Evolutionary conservation across 1,140 invertebrate genomes (phyloP).

Genomic region (Bombus pyrosoma): DNA sequence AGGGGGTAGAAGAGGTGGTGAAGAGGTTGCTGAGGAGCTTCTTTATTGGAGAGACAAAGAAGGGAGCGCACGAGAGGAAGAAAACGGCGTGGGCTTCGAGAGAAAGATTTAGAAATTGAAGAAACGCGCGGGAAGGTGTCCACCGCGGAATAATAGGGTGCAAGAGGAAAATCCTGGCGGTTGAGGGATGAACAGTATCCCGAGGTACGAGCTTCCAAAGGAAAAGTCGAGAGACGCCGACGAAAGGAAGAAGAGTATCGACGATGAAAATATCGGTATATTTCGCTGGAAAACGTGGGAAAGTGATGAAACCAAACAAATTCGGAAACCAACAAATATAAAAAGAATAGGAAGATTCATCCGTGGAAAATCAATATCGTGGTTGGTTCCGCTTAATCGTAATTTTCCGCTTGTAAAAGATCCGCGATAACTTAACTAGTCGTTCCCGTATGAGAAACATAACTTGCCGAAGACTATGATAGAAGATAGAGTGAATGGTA

Average conservation of each 20-base stretch:
- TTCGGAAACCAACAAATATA: neutral
- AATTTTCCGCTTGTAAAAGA: neutral
- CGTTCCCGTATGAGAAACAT: neutral
- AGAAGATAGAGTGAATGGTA: neutral
- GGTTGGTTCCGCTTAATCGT: neutral
- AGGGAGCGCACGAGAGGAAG: neutral
- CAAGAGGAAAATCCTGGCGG: neutral
- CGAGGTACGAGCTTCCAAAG: neutral
- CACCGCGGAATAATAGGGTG: neutral
- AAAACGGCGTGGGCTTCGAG: neutral
- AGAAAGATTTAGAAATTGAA: conserved; percentile 40
- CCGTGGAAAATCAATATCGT: neutral
- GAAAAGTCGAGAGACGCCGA: conserved; percentile 2
- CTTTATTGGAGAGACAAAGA: conserved; percentile 12
- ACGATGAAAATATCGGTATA: conserved; percentile 14
- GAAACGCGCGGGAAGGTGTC: neutral
- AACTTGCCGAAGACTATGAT: neutral
- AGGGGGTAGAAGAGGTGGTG: conserved; percentile 31
- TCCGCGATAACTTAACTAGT: neutral
- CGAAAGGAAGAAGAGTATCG: conserved; percentile 1
- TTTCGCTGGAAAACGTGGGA: neutral
- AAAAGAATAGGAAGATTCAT: neutral
- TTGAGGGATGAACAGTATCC: conserved; percentile 36
- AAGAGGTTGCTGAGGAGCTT: conserved; percentile 29
- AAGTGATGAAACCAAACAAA: neutral